Percentiles rank a stretch among this genome's conserved stretches.
These are phyloP conservation scores for Acarapis woodi DNA, from an alignment of 1,140 invertebrate species.

Conservation along the genomic window DNA sequence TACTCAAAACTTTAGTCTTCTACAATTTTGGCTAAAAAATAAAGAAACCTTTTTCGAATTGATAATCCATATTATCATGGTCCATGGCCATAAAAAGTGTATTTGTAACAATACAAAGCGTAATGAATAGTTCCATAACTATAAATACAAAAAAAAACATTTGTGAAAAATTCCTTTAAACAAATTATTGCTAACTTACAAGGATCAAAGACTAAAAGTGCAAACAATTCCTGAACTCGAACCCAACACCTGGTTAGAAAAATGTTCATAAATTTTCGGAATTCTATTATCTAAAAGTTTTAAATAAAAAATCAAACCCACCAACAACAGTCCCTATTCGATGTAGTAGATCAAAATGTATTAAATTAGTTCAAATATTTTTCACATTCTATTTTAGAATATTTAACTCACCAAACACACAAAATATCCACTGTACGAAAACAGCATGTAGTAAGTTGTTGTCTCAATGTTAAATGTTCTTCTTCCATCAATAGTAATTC, in stretches of 20 bases:
- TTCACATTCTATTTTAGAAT: too few species aligned
- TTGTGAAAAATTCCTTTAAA: too few species aligned
- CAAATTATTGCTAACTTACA: too few species aligned
- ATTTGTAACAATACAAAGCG: constrained; percentile 86
- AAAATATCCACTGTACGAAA: constrained; percentile 60
- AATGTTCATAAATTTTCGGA: too few species aligned
- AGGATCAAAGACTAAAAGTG: constrained; percentile 76
- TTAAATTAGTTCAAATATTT: too few species aligned
- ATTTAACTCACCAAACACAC: constrained; percentile 92
- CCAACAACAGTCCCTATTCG: constrained; percentile 79
- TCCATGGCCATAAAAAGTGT: constrained; percentile 93
- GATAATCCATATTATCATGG: constrained; percentile 69
- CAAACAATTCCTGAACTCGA: constrained; percentile 60
- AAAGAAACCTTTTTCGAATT: constrained; percentile 51
- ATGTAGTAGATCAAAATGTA: too few species aligned
- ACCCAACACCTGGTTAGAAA: too few species aligned
- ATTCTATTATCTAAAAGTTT: too few species aligned
- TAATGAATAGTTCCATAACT: constrained; percentile 93
- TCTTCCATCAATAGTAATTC: constrained; percentile 37
- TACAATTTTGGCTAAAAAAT: constrained; percentile 16
- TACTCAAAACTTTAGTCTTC: neutral
- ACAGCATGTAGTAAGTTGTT: constrained; percentile 38
- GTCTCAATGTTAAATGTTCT: constrained; percentile 57
- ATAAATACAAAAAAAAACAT: too few species aligned
- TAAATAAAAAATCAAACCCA: too few species aligned